These are phyloP conservation scores for Pedionomus torquatus DNA, from an alignment of 2,113 vertebrate genomes.

Conservation along the genomic window DNA sequence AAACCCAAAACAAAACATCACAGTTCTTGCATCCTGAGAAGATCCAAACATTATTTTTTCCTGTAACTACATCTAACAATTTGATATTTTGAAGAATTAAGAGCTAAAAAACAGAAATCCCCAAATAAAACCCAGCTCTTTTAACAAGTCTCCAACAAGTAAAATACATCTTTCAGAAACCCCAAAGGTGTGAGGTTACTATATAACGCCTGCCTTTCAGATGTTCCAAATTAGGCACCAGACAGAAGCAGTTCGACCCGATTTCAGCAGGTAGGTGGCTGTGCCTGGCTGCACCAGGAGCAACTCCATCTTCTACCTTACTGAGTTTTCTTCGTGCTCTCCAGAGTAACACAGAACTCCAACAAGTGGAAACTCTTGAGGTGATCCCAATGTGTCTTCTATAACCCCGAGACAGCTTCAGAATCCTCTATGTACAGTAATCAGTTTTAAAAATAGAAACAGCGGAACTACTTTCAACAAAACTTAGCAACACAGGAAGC, in stretches of 20 bases:
- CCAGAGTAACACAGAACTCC: background rate
- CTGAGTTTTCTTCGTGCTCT: background rate
- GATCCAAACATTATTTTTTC: background rate
- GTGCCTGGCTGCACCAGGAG: background rate
- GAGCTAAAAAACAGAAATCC: background rate
- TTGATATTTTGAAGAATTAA: background rate
- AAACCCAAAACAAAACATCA: too few relatives aligned
- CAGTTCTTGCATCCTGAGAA: background rate
- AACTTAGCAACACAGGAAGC: conserved; percentile 75
- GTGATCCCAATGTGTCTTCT: conserved; percentile 17
- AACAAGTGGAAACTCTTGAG: background rate
- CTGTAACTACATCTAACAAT: background rate
- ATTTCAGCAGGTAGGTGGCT: background rate
- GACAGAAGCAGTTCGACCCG: background rate
- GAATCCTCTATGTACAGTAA: conserved; percentile 28
- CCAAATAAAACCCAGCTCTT: background rate
- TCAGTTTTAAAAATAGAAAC: conserved; percentile 70
- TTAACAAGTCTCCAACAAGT: background rate
- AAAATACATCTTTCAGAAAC: background rate
- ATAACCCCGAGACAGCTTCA: background rate
- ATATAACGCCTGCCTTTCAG: background rate
- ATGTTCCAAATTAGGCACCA: background rate
- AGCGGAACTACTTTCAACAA: conserved; percentile 68
- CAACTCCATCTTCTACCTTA: background rate
- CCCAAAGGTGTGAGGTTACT: background rate